Conservation (phyloP, 2,797 vertebrate species). For the Schizopygopsis pylzovi region DNA sequence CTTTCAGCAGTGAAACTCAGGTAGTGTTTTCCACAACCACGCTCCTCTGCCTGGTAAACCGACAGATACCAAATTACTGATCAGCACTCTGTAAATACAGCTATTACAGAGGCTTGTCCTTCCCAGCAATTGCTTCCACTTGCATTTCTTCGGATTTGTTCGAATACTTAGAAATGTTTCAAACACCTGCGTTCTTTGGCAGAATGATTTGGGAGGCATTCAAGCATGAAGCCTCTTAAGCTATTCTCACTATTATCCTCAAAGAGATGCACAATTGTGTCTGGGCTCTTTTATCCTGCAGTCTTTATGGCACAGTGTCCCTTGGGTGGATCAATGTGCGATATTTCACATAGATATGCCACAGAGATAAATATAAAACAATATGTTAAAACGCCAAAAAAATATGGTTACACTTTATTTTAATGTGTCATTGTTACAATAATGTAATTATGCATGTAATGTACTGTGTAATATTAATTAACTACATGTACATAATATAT, state of each 20-base stretch:
- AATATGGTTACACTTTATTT: background rate
- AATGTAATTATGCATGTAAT: background rate
- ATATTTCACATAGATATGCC: background rate
- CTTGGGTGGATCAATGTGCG: background rate
- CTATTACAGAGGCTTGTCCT: conserved; percentile 11
- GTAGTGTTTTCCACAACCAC: conserved; percentile 25
- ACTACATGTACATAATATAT: background rate
- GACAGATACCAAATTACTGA: conserved; percentile 19
- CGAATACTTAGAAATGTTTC: conserved; percentile 4
- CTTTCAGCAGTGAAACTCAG: conserved; percentile 20
- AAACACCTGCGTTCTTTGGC: conserved; percentile 19
- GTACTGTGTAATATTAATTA: background rate
- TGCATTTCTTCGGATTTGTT: conserved; percentile 17
- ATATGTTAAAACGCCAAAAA: background rate
- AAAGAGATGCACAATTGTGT: conserved; percentile 20
- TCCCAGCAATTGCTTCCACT: conserved; percentile 33
- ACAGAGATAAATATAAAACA: background rate
- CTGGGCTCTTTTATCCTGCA: background rate
- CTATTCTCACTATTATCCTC: background rate
- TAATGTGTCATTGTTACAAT: background rate
- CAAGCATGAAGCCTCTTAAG: conserved; percentile 23
- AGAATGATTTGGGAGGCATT: conserved; percentile 4
- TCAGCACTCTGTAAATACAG: conserved; percentile 10
- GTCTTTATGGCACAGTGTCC: conserved; percentile 3
- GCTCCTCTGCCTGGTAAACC: conserved; percentile 3